phyloP scores from a whole-genome alignment of 1,140 invertebrate genomes.

The Pseudomyrmex pallidus region DNA sequence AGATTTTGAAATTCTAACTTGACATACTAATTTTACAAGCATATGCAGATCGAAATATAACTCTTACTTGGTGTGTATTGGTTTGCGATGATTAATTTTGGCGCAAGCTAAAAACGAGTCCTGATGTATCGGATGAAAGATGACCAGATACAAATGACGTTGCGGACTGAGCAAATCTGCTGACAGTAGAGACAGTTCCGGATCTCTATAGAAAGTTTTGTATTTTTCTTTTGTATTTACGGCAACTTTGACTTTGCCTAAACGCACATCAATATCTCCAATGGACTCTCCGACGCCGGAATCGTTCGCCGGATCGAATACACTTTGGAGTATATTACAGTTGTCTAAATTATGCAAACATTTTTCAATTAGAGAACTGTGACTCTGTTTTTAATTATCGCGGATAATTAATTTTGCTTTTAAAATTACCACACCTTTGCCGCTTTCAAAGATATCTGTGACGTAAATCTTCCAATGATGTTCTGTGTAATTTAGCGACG shows the following conservation, averaged over 20 bases:
- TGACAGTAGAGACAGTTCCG: constrained; percentile 88
- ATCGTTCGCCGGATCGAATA: constrained; percentile 94
- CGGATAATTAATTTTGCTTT: too few species aligned
- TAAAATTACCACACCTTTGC: constrained; percentile 85
- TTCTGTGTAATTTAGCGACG: constrained; percentile 86
- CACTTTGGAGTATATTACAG: constrained; percentile 93
- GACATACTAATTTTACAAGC: not conserved
- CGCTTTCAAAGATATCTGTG: constrained; percentile 94
- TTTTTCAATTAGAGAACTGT: not conserved
- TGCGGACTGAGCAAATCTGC: constrained; percentile 89
- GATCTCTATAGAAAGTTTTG: constrained; percentile 88
- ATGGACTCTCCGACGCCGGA: constrained; percentile 89
- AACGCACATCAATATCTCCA: constrained; percentile 92
- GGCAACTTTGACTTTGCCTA: constrained; percentile 91
- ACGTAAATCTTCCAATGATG: constrained; percentile 96
- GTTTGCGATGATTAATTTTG: constrained; percentile 89
- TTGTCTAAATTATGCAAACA: constrained; percentile 84
- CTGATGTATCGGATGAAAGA: constrained; percentile 92
- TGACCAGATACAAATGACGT: constrained; percentile 92
- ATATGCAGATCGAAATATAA: constrained; percentile 12
- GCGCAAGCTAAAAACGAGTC: constrained; percentile 94
- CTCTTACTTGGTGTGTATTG: constrained; percentile 90
- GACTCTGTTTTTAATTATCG: too few species aligned
- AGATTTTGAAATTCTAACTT: too few species aligned
- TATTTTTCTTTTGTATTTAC: constrained; percentile 85